A percentile compares a stretch with the other conserved stretches of the same genome.
These are phyloP conservation scores for Phaetusa simplex DNA, from an alignment of 2,113 vertebrate genomes.

Conservation along the genomic window DNA sequence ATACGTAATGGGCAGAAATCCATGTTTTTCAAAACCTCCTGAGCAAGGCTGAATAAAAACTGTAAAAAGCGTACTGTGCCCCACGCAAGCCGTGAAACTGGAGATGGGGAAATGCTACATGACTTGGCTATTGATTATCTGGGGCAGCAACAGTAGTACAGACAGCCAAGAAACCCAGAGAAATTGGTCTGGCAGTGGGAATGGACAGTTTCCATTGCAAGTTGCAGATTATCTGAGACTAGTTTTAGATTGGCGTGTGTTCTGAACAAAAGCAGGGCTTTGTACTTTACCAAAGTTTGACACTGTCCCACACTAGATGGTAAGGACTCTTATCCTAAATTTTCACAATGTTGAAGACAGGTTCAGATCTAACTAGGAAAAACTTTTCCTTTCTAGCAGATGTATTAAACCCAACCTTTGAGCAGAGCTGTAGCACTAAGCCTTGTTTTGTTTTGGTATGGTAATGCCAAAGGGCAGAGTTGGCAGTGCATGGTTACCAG, in stretches of 20 bases:
- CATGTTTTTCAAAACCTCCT: background rate
- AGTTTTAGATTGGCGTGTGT: background rate
- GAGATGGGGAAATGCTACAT: background rate
- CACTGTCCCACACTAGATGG: background rate
- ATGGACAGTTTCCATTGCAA: background rate
- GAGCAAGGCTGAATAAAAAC: background rate
- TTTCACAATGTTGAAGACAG: background rate
- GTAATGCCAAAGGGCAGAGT: background rate
- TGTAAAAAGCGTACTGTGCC: background rate
- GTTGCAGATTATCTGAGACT: background rate
- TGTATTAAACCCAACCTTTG: background rate
- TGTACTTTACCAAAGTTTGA: background rate
- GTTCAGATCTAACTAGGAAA: background rate
- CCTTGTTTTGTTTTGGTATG: background rate
- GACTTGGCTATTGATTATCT: background rate
- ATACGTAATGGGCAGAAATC: background rate
- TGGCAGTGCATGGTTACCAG: background rate
- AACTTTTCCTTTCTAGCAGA: background rate
- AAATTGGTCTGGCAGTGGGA: background rate
- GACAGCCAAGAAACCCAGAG: background rate
- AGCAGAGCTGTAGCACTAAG: background rate
- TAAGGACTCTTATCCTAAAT: background rate
- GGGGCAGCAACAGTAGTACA: background rate
- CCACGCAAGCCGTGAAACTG: background rate
- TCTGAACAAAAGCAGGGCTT: background rate